Percentiles rank a stretch among this genome's conserved stretches.
phyloP scores from a whole-genome alignment of 2,113 vertebrate species.

The Oreotrochilus melanogaster region DNA sequence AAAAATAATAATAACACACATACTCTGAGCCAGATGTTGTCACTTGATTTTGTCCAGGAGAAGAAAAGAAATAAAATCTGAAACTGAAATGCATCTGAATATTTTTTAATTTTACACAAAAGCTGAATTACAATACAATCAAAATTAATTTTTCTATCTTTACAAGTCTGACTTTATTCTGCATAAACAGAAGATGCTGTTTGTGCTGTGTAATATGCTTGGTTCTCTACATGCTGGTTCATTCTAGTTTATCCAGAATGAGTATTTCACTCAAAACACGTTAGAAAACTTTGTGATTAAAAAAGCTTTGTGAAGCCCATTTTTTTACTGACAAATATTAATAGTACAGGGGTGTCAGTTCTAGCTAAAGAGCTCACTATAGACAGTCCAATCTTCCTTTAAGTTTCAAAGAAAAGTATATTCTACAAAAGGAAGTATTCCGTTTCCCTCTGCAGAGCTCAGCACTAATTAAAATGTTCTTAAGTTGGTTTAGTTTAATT shows the following conservation, averaged over 20 bases:
- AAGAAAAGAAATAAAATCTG: conserved; percentile 29
- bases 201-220: background rate
- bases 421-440: background rate
- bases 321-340: background rate
- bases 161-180: background rate
- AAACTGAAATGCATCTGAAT: background rate
- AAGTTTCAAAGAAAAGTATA: background rate
- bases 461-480: conserved; percentile 24
- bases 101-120: conserved; percentile 25
- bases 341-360: background rate
- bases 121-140: background rate
- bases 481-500: conserved; percentile 21
- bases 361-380: background rate
- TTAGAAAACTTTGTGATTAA: background rate
- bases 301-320: background rate
- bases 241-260: background rate
- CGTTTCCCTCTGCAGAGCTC: background rate
- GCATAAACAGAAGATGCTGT: background rate
- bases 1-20: conserved; percentile 14
- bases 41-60: conserved; percentile 46
- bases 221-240: background rate
- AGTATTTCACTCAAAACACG: background rate
- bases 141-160: conserved; percentile 1
- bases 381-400: background rate
- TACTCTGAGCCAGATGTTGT: conserved; percentile 45